Conservation (phyloP, 2,113 vertebrate genomes). For the Anolis carolinensis region DNA sequence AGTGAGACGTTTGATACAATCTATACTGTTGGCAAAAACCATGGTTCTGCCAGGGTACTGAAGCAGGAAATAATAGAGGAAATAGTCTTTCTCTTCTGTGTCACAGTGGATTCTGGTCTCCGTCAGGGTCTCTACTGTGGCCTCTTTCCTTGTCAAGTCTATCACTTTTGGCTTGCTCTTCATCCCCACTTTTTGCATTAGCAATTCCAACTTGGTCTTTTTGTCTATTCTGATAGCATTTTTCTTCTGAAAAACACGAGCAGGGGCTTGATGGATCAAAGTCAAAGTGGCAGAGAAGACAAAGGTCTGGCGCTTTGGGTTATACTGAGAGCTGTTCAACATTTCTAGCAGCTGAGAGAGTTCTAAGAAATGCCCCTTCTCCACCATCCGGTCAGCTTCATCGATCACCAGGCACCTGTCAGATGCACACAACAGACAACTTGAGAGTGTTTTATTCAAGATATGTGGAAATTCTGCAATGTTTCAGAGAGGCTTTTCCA, state of each 20-base stretch:
- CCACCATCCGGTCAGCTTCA: slow-evolving; percentile 97
- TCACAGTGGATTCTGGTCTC: slow-evolving; percentile 93
- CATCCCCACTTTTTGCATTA: slow-evolving; percentile 92
- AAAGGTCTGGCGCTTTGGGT: slow-evolving; percentile 88
- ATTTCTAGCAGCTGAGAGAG: slow-evolving; percentile 91
- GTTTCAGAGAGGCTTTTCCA: not conserved
- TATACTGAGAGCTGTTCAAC: slow-evolving; percentile 88
- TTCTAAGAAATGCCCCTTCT: slow-evolving; percentile 94
- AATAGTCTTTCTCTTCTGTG: slow-evolving; percentile 91
- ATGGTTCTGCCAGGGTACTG: slow-evolving; percentile 93
- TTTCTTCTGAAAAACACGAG: slow-evolving; percentile 87
- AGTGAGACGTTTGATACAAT: slow-evolving; percentile 92
- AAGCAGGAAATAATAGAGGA: slow-evolving; percentile 94
- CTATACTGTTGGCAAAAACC: slow-evolving; percentile 98
- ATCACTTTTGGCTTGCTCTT: slow-evolving; percentile 91
- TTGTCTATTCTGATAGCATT: slow-evolving; percentile 83
- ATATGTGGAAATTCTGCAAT: not conserved
- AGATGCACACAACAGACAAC: slow-evolving; percentile 19
- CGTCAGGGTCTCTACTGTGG: slow-evolving; percentile 90
- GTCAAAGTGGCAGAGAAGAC: slow-evolving; percentile 97
- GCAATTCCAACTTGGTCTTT: slow-evolving; percentile 84
- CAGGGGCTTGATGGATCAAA: slow-evolving; percentile 84
- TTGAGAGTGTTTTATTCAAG: slow-evolving; percentile 12
- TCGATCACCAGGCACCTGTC: slow-evolving; percentile 94
- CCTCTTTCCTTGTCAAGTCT: slow-evolving; percentile 93